Evolutionary conservation across 2,888 invertebrate species (phyloP), one percentile per base, ranked within the genome.

Genomic region (Cheilosia grossa): DNA sequence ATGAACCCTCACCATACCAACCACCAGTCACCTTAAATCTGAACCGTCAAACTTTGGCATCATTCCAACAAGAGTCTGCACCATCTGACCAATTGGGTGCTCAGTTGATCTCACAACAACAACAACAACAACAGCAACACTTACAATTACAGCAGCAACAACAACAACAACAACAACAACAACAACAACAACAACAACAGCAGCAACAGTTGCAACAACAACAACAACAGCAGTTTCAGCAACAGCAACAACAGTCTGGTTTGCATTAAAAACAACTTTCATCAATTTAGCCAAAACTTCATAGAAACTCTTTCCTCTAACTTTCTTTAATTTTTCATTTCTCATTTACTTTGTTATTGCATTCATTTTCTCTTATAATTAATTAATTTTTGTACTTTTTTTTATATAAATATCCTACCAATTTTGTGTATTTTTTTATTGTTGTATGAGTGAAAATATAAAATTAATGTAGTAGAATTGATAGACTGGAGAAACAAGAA

Each of bases 1-100:
- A 90, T 19, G 91, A 91, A 82, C 89, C 90, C 9, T 87, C 89
- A 53, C 88, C 89, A 69, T 87, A 87, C 54, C 86, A 86, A 19
- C 72, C 82, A 59, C 73, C 82, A 44, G 64, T 79, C 10, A 82
- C 86, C 5, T 33, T 87, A 3, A 59, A 59, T 42, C n/a, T 40
- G 21, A 75, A 74, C 6, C 82, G 78, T 59, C 81, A 86, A 30
- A 51, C 78, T 1, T 44, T 72, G 63, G 75, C 51, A 44, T 49
- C 87, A 44, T 67, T 82, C 63, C 87, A 87, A 63, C 85, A 87
- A 33, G 85, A 79, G 59, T 77, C 87, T 53, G 80, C 87, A 58
- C 78, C 58, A 70, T 73, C 74, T 33, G 78, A 75, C 69, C 82
- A 82, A 58, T 73, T 83, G 77, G 82, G 79, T 77, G 64, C 86